Evolutionary conservation across 1,140 invertebrate species (phyloP), one percentile per base, ranked within the genome.

Genomic region (Orussus abietinus): DNA sequence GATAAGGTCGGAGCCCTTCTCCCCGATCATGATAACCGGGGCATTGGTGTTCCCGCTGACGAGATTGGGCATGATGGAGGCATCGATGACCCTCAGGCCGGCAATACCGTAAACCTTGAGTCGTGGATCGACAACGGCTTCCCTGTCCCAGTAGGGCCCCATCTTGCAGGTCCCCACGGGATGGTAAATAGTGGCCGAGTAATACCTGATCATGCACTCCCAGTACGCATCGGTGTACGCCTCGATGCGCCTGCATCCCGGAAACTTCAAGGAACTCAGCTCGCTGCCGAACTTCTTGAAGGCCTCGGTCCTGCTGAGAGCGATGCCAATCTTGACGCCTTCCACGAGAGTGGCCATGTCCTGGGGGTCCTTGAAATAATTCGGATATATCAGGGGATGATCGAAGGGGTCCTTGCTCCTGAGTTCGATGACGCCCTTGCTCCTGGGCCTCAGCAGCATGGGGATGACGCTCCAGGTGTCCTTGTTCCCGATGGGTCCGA

Each of bases 121-220:
- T 54, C 88, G 78, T 6, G 86, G 82, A 68, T 96, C 92, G 0
- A 96, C 92, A 0, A 96, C 93, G 0, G 91, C 88, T 3, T 83
- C 81, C 6, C 79, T 74, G 61, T 93, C 90, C 78, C 82, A 85
- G 32, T 82, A 81, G 0, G 86, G 86, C 0, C 92, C 93, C 93
- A 97, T 97, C 64, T 92, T 95, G 36, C 86, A 89, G 0, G 92
- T 94, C 0, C 91, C 90, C 0, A 90, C 83, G 0, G 90, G 89
- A 76, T 95, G 90, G 59, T 92, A 93, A 28, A 86, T 82, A 0
- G 90, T 92, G 1, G 79, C 81, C 0, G 86, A 85, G 43, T 90
- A 90, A 5, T 84, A 76, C 9, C 86, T 71, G 4, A 89, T 86
- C 82, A 89, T 87, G 54, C 90, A 92, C 53, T 88, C 85, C 80